Base-by-base conservation (phyloP, 2,113 vertebrate species). In the Pomatostomus ruficeps region DNA sequence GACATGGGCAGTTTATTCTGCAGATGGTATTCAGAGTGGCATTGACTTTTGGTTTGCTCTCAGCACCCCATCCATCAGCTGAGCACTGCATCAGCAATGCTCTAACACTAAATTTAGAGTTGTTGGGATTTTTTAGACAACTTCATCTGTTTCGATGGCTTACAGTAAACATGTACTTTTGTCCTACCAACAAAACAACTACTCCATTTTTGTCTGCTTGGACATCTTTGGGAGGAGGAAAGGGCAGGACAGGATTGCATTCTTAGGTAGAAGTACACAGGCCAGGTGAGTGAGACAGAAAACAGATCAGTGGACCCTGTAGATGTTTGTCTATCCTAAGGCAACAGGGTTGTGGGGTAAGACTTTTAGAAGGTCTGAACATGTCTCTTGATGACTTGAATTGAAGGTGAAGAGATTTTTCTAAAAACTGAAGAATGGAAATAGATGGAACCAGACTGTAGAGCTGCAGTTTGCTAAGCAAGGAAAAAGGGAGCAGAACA, bases 61-160 rank as follows among this genome's bases (percentile, higher is more conserved):
- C 73, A 80, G 75, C 90, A 82, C 67, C 43, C 55, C 74, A 92
- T 95, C 88, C 77, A 59, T 95, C 85, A 85, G 48, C 55, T 67
- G 59, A 92, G 57, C 35, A 31, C 45, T 45, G 28, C 42, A 29
- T 59, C 84, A 77, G 70, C 62, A 91, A 33, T 85, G n/a, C 14
- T 65, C 65, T 82, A 73, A 40, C 74, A 72, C 54, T 58, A 95
- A 94, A 91, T 89, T 95, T 96, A 82, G 82, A 81, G 29, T 1
- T 8, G 35, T 31, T 43, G 45, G 26, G n/a, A 29, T 12, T n/a
- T 52, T 67, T 72, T 46, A 52, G 62, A 78, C 40, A 63, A 28
- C n/a, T 67, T 77, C 14, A 62, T 85, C 80, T 80, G 33, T 73
- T 94, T 93, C 57, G 7, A 11, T 83, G 74, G 38, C 74, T 88